Percentiles rank a stretch among this genome's conserved stretches.
phyloP scores from a whole-genome alignment of 2,113 vertebrate species.

The Menura novaehollandiae region DNA sequence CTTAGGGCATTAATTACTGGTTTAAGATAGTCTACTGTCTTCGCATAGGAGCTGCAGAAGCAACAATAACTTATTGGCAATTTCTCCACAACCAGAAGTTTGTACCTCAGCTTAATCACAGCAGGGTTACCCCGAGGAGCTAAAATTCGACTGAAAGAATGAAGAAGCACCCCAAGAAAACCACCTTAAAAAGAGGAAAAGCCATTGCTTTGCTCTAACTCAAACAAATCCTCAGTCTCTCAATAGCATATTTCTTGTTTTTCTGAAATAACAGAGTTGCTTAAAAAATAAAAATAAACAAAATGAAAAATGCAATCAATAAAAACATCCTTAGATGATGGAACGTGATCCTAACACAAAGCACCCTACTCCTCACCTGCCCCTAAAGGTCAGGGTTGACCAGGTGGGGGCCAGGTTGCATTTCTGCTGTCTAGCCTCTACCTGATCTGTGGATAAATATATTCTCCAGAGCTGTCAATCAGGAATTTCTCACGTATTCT shows the following conservation, averaged over 20 bases:
- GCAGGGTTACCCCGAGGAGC: not conserved
- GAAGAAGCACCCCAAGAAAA: not conserved
- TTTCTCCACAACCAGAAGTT: not conserved
- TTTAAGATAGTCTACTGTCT: not conserved
- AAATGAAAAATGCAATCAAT: not conserved
- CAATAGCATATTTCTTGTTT: not conserved
- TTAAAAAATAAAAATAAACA: not conserved
- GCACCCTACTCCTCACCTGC: not conserved
- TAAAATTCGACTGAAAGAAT: not conserved
- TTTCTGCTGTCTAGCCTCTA: not conserved
- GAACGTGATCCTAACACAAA: not conserved
- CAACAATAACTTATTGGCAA: not conserved
- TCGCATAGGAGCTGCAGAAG: not conserved
- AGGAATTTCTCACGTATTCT: not conserved
- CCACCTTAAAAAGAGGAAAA: not conserved
- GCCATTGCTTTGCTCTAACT: not conserved
- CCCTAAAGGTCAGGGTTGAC: not conserved
- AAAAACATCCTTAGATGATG: not conserved
- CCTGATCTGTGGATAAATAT: not conserved
- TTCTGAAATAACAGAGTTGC: not conserved
- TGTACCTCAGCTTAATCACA: not conserved
- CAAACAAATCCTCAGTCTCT: not conserved
- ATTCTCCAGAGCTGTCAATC: conserved; percentile 14
- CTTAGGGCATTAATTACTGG: not conserved
- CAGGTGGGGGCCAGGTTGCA: not conserved